Base-by-base conservation (phyloP, 2,113 vertebrate genomes). In the Calyptommatus sinebrachiatus region DNA sequence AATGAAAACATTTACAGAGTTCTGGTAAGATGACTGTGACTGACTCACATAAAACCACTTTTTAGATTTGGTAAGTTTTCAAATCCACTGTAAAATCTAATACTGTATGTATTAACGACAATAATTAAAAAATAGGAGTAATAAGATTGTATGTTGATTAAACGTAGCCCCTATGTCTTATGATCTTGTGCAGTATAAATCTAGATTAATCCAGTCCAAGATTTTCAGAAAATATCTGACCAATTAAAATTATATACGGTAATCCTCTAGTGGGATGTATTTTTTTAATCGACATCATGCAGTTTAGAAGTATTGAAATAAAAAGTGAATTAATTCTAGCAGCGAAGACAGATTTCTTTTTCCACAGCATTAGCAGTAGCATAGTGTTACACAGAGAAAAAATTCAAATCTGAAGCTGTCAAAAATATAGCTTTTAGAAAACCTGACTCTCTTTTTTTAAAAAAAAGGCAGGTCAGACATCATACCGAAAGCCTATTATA, bases 391-490 rank as follows among this genome's bases (percentile, higher is more conserved):
- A 70, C n/a, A 62, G 62, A 68, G 60, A 22, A 63, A 60, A n/a
- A 29, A 65, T 53, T 79, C 74, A 53, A 70, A 79, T 83, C 80
- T 66, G 86, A 88, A 74, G 26, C n/a, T 61, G 14, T 22, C 18
- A 80, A 24, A 31, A 68, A 74, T 67, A 45, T 41, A 57, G 71
- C 28, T 74, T 67, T 73, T 35, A 45, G 69, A 35, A 50, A 28
- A 75, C 18, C 4, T 68, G 48, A 41, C 65, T 57, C 73, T 67
- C 69, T 0, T 0, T 71, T 66, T 61, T 18, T 18, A 20, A 57
- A 86, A 90, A 90, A 57, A 86, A 90, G 89, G 76, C 79, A 85
- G 83, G 84, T 84, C 88, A 92, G 67, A 50, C 26, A 71, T 61
- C 65, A 65, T 76, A 78, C 41, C 68, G 83, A 82, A 89, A 82